These are phyloP conservation scores for Cephalopachus bancanus DNA, from an alignment of 2,797 vertebrate genomes.

Conservation along the genomic window DNA sequence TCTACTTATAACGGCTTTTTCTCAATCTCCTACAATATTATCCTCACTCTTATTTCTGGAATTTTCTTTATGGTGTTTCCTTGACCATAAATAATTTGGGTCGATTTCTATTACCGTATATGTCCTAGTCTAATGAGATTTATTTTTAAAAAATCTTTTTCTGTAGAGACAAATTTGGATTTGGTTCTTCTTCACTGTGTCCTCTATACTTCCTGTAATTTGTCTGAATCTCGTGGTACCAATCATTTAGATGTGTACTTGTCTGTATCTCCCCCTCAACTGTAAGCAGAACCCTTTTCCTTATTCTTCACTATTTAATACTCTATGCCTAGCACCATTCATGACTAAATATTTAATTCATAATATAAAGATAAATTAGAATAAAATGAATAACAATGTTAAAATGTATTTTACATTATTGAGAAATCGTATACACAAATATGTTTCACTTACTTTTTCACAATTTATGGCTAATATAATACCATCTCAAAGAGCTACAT, in stretches of 20 bases:
- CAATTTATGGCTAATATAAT: background rate
- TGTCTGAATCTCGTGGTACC: background rate
- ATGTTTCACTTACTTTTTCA: background rate
- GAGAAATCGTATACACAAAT: background rate
- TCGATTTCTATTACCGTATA: background rate
- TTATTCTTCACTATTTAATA: background rate
- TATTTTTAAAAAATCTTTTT: background rate
- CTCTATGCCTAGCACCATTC: background rate
- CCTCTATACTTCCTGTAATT: background rate
- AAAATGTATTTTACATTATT: background rate
- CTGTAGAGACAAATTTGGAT: background rate
- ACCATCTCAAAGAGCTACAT: background rate
- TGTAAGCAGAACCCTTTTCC: background rate
- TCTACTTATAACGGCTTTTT: background rate
- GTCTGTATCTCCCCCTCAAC: background rate
- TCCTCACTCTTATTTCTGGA: background rate
- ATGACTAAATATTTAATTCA: background rate
- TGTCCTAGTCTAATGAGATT: background rate
- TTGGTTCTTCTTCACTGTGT: background rate
- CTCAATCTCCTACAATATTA: background rate
- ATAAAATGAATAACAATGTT: background rate
- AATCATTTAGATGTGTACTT: background rate
- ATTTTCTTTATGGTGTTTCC: background rate
- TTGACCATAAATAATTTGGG: background rate
- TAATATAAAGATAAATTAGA: background rate